Evolutionary conservation across 2,888 invertebrate genomes (phyloP).

Genomic region (Chymomyza fuscimana): DNA sequence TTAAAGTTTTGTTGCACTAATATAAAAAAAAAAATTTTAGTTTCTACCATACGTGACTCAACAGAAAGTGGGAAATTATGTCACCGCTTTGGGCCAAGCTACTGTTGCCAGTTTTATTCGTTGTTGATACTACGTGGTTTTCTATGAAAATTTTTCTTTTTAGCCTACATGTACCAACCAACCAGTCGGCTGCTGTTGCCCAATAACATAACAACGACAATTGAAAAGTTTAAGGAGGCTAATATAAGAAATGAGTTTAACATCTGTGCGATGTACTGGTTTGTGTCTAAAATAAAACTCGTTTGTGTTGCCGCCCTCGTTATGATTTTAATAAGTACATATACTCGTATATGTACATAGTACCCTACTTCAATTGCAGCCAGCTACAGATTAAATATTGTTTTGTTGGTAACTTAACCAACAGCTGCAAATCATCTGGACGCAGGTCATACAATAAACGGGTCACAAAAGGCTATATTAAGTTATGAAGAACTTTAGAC

Average conservation of each 20-base stretch:
- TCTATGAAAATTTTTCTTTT: neutral
- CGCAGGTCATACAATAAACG: slow-evolving; percentile 58
- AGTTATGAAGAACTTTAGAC: no score
- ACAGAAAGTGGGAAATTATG: slow-evolving; percentile 30
- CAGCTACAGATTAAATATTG: slow-evolving; percentile 44
- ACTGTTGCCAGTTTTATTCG: neutral
- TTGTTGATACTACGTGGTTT: neutral
- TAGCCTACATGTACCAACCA: neutral
- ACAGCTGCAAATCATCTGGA: slow-evolving; percentile 46
- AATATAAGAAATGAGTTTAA: slow-evolving; percentile 62
- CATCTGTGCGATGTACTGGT: slow-evolving; percentile 57
- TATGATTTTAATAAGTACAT: slow-evolving; percentile 25
- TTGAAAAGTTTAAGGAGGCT: slow-evolving; percentile 43
- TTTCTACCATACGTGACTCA: slow-evolving; percentile 5
- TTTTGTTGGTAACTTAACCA: slow-evolving; percentile 33
- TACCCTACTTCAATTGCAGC: slow-evolving; percentile 49
- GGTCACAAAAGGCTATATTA: slow-evolving; percentile 1
- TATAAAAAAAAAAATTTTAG: neutral
- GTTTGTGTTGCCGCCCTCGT: slow-evolving; percentile 69
- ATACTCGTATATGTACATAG: slow-evolving; percentile 38
- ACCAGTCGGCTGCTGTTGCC: neutral
- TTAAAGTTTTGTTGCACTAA: neutral
- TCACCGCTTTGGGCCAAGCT: slow-evolving; percentile 29
- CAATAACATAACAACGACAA: slow-evolving; percentile 38
- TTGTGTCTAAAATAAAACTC: slow-evolving; percentile 50